A percentile compares a stretch with the other conserved stretches of the same genome.
phyloP scores from a whole-genome alignment of 1,140 invertebrate genomes.

The Drosophila mojavensis region DNA sequence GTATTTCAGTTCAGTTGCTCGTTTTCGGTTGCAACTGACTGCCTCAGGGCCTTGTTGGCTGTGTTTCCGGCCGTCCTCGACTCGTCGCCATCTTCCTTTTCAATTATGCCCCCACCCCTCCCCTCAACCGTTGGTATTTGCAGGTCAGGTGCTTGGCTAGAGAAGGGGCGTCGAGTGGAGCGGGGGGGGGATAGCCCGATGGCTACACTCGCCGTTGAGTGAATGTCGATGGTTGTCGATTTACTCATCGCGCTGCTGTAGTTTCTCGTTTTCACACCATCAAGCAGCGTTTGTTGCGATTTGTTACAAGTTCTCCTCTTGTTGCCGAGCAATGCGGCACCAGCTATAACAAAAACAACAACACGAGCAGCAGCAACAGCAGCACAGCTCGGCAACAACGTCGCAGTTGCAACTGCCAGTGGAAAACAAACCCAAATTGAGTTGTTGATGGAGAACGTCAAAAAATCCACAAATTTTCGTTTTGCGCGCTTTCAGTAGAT shows the following conservation, averaged over 20 bases:
- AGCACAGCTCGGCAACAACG: slow-evolving; percentile 5
- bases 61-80: slow-evolving; percentile 66
- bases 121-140: neutral
- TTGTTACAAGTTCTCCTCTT: slow-evolving; percentile 58
- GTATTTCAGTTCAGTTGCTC: slow-evolving; percentile 20
- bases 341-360: neutral
- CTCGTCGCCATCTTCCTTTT: slow-evolving; percentile 72
- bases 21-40: slow-evolving; percentile 36
- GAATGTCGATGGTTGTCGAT: slow-evolving; percentile 47
- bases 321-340: slow-evolving; percentile 27
- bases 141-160: slow-evolving; percentile 12
- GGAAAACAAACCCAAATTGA: slow-evolving; percentile 63
- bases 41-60: slow-evolving; percentile 53
- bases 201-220: slow-evolving; percentile 24
- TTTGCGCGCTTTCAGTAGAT: slow-evolving; percentile 24
- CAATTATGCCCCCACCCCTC: slow-evolving; percentile 57
- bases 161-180: too few species aligned
- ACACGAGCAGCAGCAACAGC: neutral
- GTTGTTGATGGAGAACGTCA: slow-evolving; percentile 65
- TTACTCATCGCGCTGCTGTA: slow-evolving; percentile 58
- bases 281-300: slow-evolving; percentile 70
- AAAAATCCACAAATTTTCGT: slow-evolving; percentile 62
- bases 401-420: slow-evolving; percentile 19
- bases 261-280: slow-evolving; percentile 74
- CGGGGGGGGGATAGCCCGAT: neutral